Evolutionary conservation across 2,113 vertebrate species (phyloP).

Genomic region (Gavia stellata): DNA sequence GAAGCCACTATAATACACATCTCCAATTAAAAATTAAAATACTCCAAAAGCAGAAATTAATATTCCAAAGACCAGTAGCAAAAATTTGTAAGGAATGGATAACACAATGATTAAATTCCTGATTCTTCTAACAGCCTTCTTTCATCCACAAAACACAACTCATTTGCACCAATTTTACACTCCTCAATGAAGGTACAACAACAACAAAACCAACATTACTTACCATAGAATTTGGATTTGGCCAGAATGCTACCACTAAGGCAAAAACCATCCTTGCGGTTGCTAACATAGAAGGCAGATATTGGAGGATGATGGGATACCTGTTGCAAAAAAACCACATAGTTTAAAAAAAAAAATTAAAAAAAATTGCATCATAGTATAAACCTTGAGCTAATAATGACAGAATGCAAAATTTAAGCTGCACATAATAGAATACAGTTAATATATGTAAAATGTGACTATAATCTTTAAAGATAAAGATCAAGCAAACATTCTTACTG

Average conservation of each 20-base stretch:
- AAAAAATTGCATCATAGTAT: not conserved
- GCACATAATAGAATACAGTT: not conserved
- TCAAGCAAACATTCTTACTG: not conserved
- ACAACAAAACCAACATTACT: not conserved
- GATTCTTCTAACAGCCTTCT: not conserved
- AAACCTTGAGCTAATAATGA: not conserved
- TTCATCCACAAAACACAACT: not conserved
- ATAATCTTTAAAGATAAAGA: not conserved
- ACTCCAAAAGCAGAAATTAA: not conserved
- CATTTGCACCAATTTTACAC: not conserved
- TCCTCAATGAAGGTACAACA: not conserved
- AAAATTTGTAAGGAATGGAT: not conserved
- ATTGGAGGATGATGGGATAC: slow-evolving; percentile 98
- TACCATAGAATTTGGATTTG: slow-evolving; percentile 99
- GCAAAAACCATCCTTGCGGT: slow-evolving; percentile 98
- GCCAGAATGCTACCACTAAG: slow-evolving; percentile 97
- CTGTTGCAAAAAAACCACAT: slow-evolving; percentile 60
- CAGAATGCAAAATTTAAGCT: not conserved
- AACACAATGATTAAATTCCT: not conserved
- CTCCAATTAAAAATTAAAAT: not conserved
- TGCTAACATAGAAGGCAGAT: slow-evolving; percentile 97
- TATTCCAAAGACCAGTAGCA: not conserved
- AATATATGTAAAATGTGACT: not conserved
- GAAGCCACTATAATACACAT: not conserved
- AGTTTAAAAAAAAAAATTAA: not conserved